A percentile compares a stretch with the other conserved stretches of the same genome.
Conservation (phyloP, 2,113 vertebrate genomes). For the Planiliza haematocheilus region DNA sequence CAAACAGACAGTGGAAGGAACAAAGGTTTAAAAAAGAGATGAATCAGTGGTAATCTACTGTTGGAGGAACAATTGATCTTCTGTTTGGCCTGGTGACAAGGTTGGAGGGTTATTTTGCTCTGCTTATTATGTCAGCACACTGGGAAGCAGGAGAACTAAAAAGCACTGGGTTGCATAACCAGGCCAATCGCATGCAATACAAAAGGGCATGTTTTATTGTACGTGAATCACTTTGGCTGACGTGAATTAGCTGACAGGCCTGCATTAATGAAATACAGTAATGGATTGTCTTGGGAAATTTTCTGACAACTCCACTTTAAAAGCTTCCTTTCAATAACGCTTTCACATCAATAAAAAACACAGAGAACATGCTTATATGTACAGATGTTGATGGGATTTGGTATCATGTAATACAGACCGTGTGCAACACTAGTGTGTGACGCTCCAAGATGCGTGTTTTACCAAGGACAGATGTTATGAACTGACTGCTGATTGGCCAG, state of each 20-base stretch:
- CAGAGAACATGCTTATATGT: constrained; percentile 6
- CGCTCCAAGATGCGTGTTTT: constrained; percentile 38
- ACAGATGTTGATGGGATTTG: constrained; percentile 58
- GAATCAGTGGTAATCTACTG: constrained; percentile 78
- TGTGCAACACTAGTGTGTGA: constrained; percentile 31
- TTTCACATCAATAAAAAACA: constrained; percentile 19
- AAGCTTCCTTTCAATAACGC: constrained; percentile 14
- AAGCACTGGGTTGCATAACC: constrained; percentile 72
- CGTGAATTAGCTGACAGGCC: constrained; percentile 12
- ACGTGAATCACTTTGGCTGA: constrained; percentile 29
- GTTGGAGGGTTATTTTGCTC: constrained; percentile 65
- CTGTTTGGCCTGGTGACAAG: constrained; percentile 78
- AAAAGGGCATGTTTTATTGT: constrained; percentile 47
- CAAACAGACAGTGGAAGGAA: constrained; percentile 70
- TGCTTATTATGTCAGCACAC: constrained; percentile 75
- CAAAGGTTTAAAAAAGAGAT: constrained; percentile 77
- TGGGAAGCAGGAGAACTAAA: constrained; percentile 52
- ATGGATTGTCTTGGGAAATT: constrained; percentile 30
- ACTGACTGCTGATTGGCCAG: constrained; percentile 63
- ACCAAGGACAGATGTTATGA: constrained; percentile 66
- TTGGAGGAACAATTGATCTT: constrained; percentile 81
- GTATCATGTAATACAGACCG: constrained; percentile 30
- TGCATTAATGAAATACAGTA: constrained; percentile 25
- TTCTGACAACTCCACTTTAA: constrained; percentile 41
- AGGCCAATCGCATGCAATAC: constrained; percentile 28